Evolutionary conservation across 2,888 invertebrate genomes (phyloP).

Genomic region (Scaptomyza parva): DNA sequence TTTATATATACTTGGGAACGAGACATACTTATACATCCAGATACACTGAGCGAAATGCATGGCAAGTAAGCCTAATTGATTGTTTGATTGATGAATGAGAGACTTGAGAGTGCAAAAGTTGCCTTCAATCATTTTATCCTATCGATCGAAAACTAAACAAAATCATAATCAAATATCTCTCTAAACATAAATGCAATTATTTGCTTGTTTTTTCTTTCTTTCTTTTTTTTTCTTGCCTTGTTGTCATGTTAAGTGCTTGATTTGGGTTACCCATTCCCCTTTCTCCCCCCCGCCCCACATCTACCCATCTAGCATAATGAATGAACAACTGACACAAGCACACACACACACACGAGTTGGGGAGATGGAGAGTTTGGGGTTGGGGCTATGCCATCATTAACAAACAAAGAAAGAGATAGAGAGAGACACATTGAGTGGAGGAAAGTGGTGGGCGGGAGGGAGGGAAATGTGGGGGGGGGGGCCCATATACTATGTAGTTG

Average conservation of each 20-base stretch:
- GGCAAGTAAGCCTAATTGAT: not conserved
- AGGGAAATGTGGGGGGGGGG: not conserved
- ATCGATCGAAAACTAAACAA: too few species aligned
- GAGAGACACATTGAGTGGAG: not conserved
- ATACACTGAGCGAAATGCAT: slow-evolving; percentile 24
- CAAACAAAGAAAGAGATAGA: slow-evolving; percentile 55
- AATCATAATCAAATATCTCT: too few species aligned
- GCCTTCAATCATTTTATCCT: too few species aligned
- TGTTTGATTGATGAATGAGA: slow-evolving; percentile 17
- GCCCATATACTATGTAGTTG: slow-evolving; percentile 56
- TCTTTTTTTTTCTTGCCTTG: too few species aligned
- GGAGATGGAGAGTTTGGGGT: too few species aligned
- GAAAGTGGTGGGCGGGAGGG: not conserved
- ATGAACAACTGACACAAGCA: slow-evolving; percentile 10
- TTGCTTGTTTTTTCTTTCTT: too few species aligned
- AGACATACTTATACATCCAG: slow-evolving; percentile 16
- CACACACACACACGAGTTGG: not conserved
- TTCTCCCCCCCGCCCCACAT: too few species aligned
- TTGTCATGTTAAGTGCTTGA: slow-evolving; percentile 9
- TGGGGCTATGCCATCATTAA: slow-evolving; percentile 42
- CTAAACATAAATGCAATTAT: too few species aligned
- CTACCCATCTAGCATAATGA: slow-evolving; percentile 16
- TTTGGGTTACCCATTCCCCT: too few species aligned
- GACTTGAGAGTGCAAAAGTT: not conserved
- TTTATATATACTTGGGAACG: too few species aligned